Evolutionary conservation across 1,140 invertebrate genomes (phyloP).

Genomic region (Geopemphigus sp.): DNA sequence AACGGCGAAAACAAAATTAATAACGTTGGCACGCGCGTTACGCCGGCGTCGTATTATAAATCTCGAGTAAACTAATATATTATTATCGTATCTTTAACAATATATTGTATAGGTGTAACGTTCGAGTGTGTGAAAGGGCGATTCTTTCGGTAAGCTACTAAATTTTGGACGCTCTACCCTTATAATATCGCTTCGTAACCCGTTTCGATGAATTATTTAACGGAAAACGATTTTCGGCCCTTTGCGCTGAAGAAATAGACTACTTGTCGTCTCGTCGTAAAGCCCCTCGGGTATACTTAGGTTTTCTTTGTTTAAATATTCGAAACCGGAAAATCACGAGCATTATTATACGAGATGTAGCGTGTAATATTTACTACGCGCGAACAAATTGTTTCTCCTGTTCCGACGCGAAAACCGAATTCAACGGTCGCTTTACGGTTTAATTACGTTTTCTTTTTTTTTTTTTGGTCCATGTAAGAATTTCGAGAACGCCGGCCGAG

Average conservation of each 20-base stretch:
- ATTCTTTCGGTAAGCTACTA: background rate
- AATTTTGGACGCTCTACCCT: background rate
- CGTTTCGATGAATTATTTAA: conserved; percentile 22
- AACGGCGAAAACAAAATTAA: too few relatives aligned
- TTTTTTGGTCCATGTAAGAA: too few relatives aligned
- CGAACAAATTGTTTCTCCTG: too few relatives aligned
- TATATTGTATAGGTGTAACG: background rate
- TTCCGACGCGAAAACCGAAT: too few relatives aligned
- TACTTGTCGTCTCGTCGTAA: background rate
- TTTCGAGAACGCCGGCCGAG: too few relatives aligned
- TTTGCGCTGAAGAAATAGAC: background rate
- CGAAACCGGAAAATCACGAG: background rate
- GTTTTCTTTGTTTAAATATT: conserved; percentile 7
- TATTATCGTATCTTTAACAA: background rate
- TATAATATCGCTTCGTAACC: background rate
- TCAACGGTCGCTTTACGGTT: too few relatives aligned
- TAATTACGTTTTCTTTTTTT: too few relatives aligned
- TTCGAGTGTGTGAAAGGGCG: background rate
- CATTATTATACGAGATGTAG: too few relatives aligned
- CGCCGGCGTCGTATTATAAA: background rate
- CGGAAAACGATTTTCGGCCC: background rate
- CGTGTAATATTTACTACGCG: too few relatives aligned
- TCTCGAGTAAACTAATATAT: background rate
- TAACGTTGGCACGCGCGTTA: too few relatives aligned
- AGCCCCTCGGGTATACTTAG: background rate